Conservation (phyloP, 2,797 vertebrate genomes). For the Pteropus rufus region DNA sequence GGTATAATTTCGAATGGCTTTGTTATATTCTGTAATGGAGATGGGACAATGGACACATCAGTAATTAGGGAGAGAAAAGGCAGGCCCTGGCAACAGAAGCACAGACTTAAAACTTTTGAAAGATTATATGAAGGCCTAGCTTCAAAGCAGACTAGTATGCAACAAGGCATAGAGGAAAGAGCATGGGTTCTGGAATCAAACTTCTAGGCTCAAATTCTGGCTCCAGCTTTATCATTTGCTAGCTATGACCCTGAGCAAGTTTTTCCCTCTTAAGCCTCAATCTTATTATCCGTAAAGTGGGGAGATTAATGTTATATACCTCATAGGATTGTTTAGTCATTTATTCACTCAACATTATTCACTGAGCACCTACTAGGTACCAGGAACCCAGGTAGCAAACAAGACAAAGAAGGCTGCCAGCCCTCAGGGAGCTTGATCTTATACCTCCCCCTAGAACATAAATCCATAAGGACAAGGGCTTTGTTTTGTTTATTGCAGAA, state of each 20-base stretch:
- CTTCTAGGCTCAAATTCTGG: neutral
- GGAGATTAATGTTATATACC: neutral
- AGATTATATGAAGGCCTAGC: neutral
- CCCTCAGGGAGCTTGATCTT: neutral
- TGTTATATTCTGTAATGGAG: slow-evolving; percentile 89
- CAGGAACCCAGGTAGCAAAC: neutral
- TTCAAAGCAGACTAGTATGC: neutral
- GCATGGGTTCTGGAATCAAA: neutral
- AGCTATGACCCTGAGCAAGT: neutral
- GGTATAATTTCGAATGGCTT: slow-evolving; percentile 96
- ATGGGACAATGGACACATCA: slow-evolving; percentile 27
- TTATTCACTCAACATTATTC: neutral
- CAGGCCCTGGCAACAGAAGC: neutral
- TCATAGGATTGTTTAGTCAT: neutral
- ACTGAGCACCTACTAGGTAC: neutral
- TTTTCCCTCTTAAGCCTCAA: neutral
- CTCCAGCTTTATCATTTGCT: neutral
- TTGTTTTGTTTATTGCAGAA: neutral
- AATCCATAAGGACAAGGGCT: neutral
- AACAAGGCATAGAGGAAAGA: neutral
- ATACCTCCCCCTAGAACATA: neutral
- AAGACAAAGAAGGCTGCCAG: neutral
- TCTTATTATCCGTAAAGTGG: neutral
- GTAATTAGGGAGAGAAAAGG: neutral
- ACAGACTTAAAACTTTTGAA: neutral